Base-by-base conservation (phyloP, 2,888 invertebrate species). In the Drosophila demipolita region DNA sequence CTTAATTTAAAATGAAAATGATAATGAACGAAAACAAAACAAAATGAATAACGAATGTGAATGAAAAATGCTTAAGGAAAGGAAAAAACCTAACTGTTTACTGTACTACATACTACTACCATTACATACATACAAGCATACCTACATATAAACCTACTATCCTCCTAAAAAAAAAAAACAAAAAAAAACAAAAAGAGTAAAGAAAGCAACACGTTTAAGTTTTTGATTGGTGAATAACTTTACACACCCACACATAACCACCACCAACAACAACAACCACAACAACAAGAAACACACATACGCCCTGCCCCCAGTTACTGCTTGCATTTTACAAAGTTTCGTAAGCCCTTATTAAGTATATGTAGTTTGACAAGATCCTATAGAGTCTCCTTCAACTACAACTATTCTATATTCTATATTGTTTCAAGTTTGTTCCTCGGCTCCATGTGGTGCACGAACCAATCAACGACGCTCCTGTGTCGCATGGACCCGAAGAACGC, bases 21-120 rank as follows among this genome's bases (percentile, higher is more conserved):
- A 48, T 40, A 57, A 57, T 57, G 57, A 75, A 66, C 26, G 54
- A 58, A 74, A 66, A 53, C 33, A 53, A 66, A 78, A 64, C 29
- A 38, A 69, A 68, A 32, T 20, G 33, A 59, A 45, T 26, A 49
- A 64, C 61, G 73, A 49, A 66, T 48, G 61, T 60, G 60, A 72
- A 69, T 54, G 45, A 60, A 65, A 72, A 71, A 80, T 73, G 79
- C 81, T 78, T 80, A 75, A 68, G 80, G 62, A 48, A 70, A 82
- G 62, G 40, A 74, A 73, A 82, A 82, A 64, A 55, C 70, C 75
- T 77, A 84, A 84, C 87, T 83, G 86, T 86, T 86, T 83, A 83
- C 81, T 83, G 83, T 86, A 83, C 83, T 83, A 81, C 83, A 83
- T 81, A 83, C 83, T 83, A 83, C 75, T 84, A 78, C 74, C 75